Percentiles rank a stretch among this genome's conserved stretches.
phyloP scores from a whole-genome alignment of 1,140 invertebrate genomes.

The Varroa destructor region DNA sequence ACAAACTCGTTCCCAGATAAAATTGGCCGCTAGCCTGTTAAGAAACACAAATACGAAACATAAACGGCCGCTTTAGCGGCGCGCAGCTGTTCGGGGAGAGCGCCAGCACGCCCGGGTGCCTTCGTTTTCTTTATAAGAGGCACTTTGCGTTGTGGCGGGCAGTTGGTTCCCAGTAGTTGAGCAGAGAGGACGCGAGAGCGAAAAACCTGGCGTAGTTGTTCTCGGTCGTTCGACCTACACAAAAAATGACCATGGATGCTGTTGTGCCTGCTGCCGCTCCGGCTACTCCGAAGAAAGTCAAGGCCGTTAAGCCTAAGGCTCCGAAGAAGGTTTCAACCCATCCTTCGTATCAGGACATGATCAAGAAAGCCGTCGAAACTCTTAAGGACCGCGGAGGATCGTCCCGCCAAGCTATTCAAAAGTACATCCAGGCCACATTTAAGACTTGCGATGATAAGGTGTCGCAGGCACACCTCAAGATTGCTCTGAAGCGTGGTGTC shows the following conservation, averaged over 20 bases:
- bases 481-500: slow-evolving; percentile 36
- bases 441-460: slow-evolving; percentile 35
- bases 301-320: slow-evolving; percentile 13
- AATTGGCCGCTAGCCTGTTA: slow-evolving; percentile 18
- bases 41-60: slow-evolving; percentile 28
- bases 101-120: slow-evolving; percentile 17
- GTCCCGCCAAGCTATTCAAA: slow-evolving; percentile 37
- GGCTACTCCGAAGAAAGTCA: slow-evolving; percentile 25
- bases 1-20: slow-evolving; percentile 16
- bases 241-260: too few relatives aligned
- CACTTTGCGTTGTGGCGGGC: neutral
- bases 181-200: neutral
- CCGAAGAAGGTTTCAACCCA: slow-evolving; percentile 33
- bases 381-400: slow-evolving; percentile 38
- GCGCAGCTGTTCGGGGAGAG: slow-evolving; percentile 20
- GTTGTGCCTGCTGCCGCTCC: neutral
- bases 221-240: too few relatives aligned
- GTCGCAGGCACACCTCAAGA: slow-evolving; percentile 34
- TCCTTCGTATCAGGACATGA: slow-evolving; percentile 38
- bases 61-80: neutral
- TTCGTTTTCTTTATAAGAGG: slow-evolving; percentile 8
- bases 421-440: slow-evolving; percentile 38
- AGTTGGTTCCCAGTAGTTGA: neutral
- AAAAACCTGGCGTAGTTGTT: too few relatives aligned
- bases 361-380: slow-evolving; percentile 35